Base-by-base conservation (phyloP, 2,797 vertebrate genomes). In the Okamejei kenojei region DNA sequence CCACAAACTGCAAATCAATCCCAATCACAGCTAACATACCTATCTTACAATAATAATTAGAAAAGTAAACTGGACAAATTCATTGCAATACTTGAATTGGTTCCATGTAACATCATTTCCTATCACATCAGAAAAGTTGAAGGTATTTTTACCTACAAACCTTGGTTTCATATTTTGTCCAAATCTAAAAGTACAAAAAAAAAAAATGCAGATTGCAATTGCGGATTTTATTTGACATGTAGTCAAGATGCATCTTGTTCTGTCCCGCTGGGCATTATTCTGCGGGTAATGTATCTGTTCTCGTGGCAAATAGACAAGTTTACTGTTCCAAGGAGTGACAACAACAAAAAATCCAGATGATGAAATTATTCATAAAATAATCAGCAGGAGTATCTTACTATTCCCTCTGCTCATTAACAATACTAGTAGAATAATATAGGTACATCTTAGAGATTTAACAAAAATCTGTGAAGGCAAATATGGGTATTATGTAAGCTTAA, bases 381-480 rank as follows among this genome's bases (percentile, higher is more conserved):
- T 29, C 23, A 58, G 54, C 21, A 23, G 35, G 74, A 29, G 86
- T 92, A 74, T 92, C 35, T 45, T 38, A 76, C 35, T 58, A 11
- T 92, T 54, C 71, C 90, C 90, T 58, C 65, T 10, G 26, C 26
- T 88, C 26, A 92, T 76, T 7, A 76, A 92, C 73, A 92, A 90
- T 71, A 32, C 38, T 76, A 74, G 23, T 45, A 76, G 76, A 92
- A 92, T 92, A 76, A 92, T 58, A 38, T 92, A 35, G n/a, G 63
- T 32, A 68, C 45, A 92, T 92, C 68, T 92, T 92, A 76, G 38
- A 58, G 90, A 54, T 45, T 91, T 92, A 92, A 92, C 71, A 91
- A 91, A 74, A 92, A 54, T 92, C 71, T 76, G 71, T 92, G 90
- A 92, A 92, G 90, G 90, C 90, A 92, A 92, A 58, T 76, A 15